Conservation (phyloP, 2,113 vertebrate genomes). For the Clarias batrachus region DNA sequence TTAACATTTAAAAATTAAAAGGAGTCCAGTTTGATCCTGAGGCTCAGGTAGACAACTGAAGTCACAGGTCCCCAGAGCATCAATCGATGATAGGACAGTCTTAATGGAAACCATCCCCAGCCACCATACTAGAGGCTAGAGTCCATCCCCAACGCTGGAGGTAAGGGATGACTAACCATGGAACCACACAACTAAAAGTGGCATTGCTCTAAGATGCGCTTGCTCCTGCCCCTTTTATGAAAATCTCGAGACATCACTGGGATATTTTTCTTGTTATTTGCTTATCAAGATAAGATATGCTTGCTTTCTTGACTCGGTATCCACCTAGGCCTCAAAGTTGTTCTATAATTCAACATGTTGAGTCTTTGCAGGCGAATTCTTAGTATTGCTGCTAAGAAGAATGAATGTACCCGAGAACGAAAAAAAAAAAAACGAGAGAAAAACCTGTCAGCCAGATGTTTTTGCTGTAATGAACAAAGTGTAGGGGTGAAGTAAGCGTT, state of each 20-base stretch:
- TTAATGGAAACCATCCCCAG: too few relatives aligned
- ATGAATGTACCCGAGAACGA: constrained; percentile 72
- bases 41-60: too few relatives aligned
- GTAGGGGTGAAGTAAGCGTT: constrained; percentile 84
- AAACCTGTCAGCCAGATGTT: constrained; percentile 84
- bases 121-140: too few relatives aligned
- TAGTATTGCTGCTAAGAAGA: constrained; percentile 64
- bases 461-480: constrained; percentile 83
- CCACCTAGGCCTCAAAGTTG: constrained; percentile 64
- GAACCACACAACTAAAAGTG: not conserved
- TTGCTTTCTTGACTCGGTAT: constrained; percentile 57
- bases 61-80: too few relatives aligned
- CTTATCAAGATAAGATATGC: constrained; percentile 40
- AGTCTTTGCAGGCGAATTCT: constrained; percentile 45
- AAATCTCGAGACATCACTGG: not conserved
- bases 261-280: not conserved
- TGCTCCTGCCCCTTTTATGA: not conserved
- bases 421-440: constrained; percentile 68
- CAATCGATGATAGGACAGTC: too few relatives aligned
- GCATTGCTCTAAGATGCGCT: not conserved
- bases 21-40: too few relatives aligned
- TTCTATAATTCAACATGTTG: constrained; percentile 73
- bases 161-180: too few relatives aligned
- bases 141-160: too few relatives aligned
- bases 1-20: too few relatives aligned